Conservation (phyloP, 2,797 vertebrate genomes). For the Darevskia mixta region DNA sequence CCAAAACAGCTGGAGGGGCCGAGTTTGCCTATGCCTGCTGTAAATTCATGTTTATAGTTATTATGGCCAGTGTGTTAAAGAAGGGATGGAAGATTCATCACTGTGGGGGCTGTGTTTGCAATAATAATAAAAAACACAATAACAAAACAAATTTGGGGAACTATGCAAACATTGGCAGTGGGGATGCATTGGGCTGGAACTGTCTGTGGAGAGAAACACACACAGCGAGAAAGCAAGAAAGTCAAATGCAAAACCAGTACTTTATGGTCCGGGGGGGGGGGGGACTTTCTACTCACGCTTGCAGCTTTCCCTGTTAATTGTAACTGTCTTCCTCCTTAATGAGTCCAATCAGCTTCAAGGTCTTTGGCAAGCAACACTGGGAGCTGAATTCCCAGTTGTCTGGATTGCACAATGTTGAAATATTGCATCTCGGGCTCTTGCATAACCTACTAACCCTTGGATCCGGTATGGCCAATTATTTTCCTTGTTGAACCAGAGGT, state of each 20-base stretch:
- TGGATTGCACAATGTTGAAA: neutral
- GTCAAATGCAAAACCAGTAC: neutral
- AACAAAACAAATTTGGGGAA: neutral
- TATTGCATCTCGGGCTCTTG: neutral
- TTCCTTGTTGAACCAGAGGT: neutral
- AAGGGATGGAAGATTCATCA: neutral
- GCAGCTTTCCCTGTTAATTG: conserved; percentile 11
- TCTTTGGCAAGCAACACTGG: neutral
- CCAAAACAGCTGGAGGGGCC: no score
- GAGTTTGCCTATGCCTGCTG: no score
- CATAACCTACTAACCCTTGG: neutral
- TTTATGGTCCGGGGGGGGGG: neutral
- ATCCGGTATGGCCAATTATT: neutral
- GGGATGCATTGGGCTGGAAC: neutral
- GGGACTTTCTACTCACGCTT: neutral
- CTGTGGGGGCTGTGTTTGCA: neutral
- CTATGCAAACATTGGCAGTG: neutral
- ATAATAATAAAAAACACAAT: neutral
- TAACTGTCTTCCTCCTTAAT: neutral
- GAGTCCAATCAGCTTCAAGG: conserved; percentile 11
- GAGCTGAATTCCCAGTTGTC: conserved; percentile 17
- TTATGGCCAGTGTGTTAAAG: neutral
- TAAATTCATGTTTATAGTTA: neutral
- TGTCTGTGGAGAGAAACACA: neutral
- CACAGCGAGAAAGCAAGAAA: neutral